phyloP scores from a whole-genome alignment of 2,797 vertebrate genomes.

The Hapalemur alaotrensis region DNA sequence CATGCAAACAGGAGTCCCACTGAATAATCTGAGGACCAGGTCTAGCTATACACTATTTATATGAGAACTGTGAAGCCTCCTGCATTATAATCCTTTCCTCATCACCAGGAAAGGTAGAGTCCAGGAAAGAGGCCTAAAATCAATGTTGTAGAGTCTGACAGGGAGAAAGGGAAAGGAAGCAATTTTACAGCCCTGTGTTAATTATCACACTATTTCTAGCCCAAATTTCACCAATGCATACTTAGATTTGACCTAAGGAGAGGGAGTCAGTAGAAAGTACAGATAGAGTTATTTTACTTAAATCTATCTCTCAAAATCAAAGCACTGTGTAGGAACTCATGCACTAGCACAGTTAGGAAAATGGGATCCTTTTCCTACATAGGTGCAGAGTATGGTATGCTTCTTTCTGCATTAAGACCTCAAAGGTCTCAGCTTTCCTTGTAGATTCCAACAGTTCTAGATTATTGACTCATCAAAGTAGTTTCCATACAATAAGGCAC shows the following conservation, averaged over 20 bases:
- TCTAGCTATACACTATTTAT: background rate
- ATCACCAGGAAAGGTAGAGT: background rate
- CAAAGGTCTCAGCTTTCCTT: background rate
- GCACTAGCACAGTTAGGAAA: background rate
- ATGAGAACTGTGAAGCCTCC: background rate
- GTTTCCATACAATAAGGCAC: background rate
- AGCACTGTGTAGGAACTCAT: background rate
- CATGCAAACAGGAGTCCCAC: background rate
- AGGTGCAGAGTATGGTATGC: background rate
- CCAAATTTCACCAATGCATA: background rate
- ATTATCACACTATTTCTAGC: background rate
- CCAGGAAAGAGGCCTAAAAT: background rate
- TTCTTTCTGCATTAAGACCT: background rate
- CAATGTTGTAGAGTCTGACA: background rate
- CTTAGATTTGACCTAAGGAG: background rate
- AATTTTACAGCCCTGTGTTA: background rate
- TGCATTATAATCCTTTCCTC: background rate
- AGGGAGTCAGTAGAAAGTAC: background rate
- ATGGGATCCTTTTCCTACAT: background rate
- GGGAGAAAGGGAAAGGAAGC: accelerated
- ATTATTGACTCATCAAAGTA: background rate
- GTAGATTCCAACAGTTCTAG: background rate
- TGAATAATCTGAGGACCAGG: background rate
- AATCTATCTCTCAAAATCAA: background rate
- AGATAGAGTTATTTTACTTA: background rate